A percentile compares a stretch with the other conserved stretches of the same genome.
Evolutionary conservation across 2,797 vertebrate genomes (phyloP).

Genomic region (Salarias fasciatus): DNA sequence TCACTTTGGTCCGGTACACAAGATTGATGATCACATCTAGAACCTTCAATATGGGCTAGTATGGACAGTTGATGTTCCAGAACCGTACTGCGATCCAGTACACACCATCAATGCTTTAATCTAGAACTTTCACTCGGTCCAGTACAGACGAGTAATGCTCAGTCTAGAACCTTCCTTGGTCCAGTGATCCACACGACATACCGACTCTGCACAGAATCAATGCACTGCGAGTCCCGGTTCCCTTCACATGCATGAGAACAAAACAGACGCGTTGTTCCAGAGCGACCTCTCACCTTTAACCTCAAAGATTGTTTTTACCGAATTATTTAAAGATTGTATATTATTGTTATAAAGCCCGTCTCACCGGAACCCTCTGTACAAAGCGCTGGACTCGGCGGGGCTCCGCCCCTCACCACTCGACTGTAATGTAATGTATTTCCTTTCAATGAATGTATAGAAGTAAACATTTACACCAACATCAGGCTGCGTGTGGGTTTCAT

Average conservation of each 20-base stretch:
- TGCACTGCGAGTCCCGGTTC: no score
- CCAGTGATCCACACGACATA: no score
- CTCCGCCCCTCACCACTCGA: slow-evolving; percentile 57
- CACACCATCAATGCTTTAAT: no score
- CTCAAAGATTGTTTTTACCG: slow-evolving; percentile 56
- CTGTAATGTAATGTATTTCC: slow-evolving; percentile 66
- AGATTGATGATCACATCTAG: no score
- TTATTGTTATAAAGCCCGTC: slow-evolving; percentile 47
- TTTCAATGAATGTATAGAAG: slow-evolving; percentile 75
- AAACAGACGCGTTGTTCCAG: slow-evolving; percentile 4
- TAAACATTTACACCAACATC: slow-evolving; percentile 66
- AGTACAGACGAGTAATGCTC: no score
- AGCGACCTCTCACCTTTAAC: slow-evolving; percentile 15
- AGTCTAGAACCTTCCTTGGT: no score
- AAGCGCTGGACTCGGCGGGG: slow-evolving; percentile 23
- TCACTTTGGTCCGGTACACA: no score
- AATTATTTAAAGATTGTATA: slow-evolving; percentile 73
- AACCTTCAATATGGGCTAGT: no score
- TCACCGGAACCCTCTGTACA: slow-evolving; percentile 20
- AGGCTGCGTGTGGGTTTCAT: slow-evolving; percentile 14
- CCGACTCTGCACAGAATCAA: no score
- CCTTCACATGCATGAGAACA: slow-evolving; percentile 12
- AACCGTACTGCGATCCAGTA: no score
- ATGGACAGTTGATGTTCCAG: no score
- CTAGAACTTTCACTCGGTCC: no score